A percentile compares a stretch with the other conserved stretches of the same genome.
phyloP scores from a whole-genome alignment of 2,797 vertebrate species.

The Sparidentex hasta region DNA sequence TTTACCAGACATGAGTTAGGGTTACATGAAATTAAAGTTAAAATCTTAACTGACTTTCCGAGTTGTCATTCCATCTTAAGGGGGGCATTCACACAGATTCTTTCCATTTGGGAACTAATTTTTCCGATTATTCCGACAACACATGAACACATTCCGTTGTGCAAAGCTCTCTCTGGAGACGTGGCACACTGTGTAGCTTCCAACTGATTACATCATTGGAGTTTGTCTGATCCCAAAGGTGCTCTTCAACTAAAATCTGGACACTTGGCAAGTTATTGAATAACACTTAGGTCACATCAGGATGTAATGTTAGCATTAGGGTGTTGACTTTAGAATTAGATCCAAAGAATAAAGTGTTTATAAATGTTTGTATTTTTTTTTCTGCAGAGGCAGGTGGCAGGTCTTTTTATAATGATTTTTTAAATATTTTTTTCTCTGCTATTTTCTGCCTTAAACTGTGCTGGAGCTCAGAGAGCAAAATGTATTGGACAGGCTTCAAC shows the following conservation, averaged over 20 bases:
- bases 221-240: constrained; percentile 26
- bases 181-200: constrained; percentile 30
- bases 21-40: too few species aligned
- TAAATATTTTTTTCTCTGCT: background rate
- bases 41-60: too few species aligned
- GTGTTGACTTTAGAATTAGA: background rate
- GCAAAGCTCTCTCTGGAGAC: constrained; percentile 11
- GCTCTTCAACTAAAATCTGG: constrained; percentile 27
- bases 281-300: background rate
- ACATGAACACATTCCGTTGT: background rate
- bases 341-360: background rate
- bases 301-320: background rate
- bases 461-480: constrained; percentile 24
- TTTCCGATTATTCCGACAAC: too few species aligned
- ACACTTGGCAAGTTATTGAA: constrained; percentile 18
- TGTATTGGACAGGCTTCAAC: constrained; percentile 42
- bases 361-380: background rate
- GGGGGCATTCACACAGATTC: too few species aligned
- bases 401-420: background rate
- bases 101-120: too few species aligned
- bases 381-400: background rate
- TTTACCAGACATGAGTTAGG: too few species aligned
- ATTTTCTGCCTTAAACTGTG: constrained; percentile 20
- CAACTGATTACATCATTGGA: constrained; percentile 40
- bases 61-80: too few species aligned